Conservation (phyloP, 2,888 invertebrate species). For the Cataglyphis livida region DNA sequence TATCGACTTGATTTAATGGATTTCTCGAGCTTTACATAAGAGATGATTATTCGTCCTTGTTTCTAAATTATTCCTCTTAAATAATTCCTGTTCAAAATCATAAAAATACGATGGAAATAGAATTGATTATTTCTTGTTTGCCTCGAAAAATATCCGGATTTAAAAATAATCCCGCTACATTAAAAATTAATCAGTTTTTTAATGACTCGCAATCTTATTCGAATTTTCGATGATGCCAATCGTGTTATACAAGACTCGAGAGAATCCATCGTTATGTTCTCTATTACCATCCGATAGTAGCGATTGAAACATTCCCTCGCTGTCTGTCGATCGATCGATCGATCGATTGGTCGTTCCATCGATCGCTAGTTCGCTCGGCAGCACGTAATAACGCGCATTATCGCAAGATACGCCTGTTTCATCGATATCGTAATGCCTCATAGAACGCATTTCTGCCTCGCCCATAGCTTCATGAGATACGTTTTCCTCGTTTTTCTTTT, state of each 20-base stretch:
- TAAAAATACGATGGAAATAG: not conserved
- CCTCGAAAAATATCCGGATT: not conserved
- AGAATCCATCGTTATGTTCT: conserved; percentile 42
- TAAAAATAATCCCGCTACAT: not conserved
- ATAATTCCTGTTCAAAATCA: not conserved
- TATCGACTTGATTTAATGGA: not conserved
- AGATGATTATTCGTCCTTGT: not conserved
- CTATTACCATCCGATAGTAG: conserved; percentile 44
- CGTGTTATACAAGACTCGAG: conserved; percentile 40
- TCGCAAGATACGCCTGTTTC: conserved; percentile 72
- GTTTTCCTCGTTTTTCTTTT: conserved; percentile 41
- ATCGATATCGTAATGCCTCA: conserved; percentile 72
- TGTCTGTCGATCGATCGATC: conserved; percentile 72
- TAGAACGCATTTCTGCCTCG: conserved; percentile 62
- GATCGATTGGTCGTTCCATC: conserved; percentile 59
- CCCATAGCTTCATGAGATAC: conserved; percentile 63
- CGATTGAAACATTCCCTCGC: conserved; percentile 78
- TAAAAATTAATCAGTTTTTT: conserved; percentile 48
- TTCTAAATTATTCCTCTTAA: not conserved
- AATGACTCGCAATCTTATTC: conserved; percentile 27
- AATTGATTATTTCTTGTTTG: not conserved
- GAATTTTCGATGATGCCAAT: conserved; percentile 44
- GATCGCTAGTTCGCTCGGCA: conserved; percentile 71
- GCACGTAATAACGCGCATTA: conserved; percentile 78
- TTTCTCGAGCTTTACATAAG: not conserved